Base-by-base conservation (phyloP, 2,113 vertebrate genomes). In the Lipophrys pholis region DNA sequence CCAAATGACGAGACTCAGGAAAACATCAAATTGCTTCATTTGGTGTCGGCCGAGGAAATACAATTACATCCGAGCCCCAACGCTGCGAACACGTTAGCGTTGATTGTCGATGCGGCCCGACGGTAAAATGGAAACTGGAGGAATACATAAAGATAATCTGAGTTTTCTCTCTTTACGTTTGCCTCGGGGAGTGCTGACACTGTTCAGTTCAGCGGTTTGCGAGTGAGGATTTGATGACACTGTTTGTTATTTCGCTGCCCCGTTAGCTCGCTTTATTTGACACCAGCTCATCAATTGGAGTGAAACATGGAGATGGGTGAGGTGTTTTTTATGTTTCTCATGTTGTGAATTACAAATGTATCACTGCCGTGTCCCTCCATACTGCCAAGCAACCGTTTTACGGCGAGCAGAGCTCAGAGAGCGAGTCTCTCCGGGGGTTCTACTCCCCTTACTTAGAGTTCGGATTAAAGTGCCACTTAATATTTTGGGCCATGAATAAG, bases 1-100 rank as follows among this genome's bases (percentile, higher is more conserved):
- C 36, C 68, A 56, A 61, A 76, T 59, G 72, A 78, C 55, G n/a
- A 49, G 38, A 57, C 48, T 57, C 38, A 6, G 5, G 43, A 43
- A 50, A 46, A 71, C 49, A 73, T 69, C 17, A 1, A 54, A 75
- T 53, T 62, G 35, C 68, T 52, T 71, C 66, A 78, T 85, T 64
- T 41, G 56, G 6, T 58, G 62, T 42, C 41, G 52, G 57, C 7
- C 1, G 16, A 66, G 53, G 11, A 67, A 81, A 78, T 36, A 69
- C 36, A 38, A 78, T 59, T 43, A 65, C 50, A 72, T 56, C 53
- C 60, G 64, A 74, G 56, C 1, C 40, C 21, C 11, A 17, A 62
- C 35, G 9, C 14, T 65, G 49, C 64, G 21, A 48, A 50, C 56
- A 80, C 69, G 42, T 21, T 41, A 51, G 62, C 38, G 36, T 41